phyloP scores from a whole-genome alignment of 2,888 invertebrate genomes.

The Meganola albula region DNA sequence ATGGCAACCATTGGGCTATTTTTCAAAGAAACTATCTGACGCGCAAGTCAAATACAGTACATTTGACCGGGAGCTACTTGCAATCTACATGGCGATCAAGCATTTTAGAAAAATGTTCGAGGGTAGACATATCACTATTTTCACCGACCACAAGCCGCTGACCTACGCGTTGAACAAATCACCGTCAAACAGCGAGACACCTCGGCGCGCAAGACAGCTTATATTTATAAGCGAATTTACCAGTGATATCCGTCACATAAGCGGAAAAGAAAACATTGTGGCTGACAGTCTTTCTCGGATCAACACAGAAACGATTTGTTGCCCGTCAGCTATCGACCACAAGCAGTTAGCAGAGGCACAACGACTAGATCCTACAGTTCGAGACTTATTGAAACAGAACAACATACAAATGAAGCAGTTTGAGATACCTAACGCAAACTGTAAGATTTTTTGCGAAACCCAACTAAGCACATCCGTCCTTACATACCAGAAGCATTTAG shows the following conservation, averaged over 20 bases:
- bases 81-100: not conserved
- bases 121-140: not conserved
- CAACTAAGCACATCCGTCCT: not conserved
- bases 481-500: not conserved
- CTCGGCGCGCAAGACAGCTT: not conserved
- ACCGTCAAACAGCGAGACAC: not conserved
- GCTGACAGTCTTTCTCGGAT: not conserved
- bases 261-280: not conserved
- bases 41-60: not conserved
- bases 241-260: not conserved
- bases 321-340: not conserved
- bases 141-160: not conserved
- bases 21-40: not conserved
- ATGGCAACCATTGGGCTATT: constrained; percentile 1
- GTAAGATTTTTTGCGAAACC: not conserved
- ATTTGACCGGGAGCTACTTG: constrained; percentile 1
- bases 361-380: not conserved
- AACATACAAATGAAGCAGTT: not conserved
- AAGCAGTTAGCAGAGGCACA: not conserved
- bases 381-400: too few species aligned
- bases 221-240: not conserved
- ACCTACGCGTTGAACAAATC: not conserved
- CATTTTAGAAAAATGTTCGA: not conserved
- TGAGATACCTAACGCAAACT: not conserved
- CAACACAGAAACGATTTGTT: not conserved